Conservation (phyloP, 1,140 invertebrate genomes). For the Eriosoma lanigerum region DNA sequence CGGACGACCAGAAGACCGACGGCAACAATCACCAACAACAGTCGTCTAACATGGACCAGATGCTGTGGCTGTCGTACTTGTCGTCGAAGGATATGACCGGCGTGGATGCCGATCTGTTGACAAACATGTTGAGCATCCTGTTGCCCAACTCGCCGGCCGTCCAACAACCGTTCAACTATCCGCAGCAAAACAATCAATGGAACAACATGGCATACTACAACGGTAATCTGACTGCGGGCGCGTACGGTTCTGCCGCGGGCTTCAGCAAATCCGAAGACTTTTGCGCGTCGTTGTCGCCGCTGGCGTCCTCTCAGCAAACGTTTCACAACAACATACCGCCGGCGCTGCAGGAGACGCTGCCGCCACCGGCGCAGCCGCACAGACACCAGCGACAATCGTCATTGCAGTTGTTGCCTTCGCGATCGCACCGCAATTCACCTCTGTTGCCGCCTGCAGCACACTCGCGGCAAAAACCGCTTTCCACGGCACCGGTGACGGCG, state of each 20-base stretch:
- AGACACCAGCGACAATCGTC: not conserved
- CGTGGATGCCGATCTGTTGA: not conserved
- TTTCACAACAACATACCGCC: not conserved
- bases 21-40: not conserved
- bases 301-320: not conserved
- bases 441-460: not conserved
- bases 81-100: conserved; percentile 26
- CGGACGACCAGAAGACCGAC: not conserved
- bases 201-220: not conserved
- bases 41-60: not conserved
- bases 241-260: not conserved
- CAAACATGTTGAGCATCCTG: not conserved
- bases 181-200: conserved; percentile 1
- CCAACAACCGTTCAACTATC: conserved; percentile 4
- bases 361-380: not conserved
- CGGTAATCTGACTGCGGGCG: not conserved
- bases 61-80: conserved; percentile 19
- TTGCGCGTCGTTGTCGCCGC: not conserved
- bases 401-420: not conserved
- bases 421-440: not conserved
- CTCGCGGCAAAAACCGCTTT: not conserved
- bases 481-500: not conserved
- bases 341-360: no score
- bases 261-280: not conserved
- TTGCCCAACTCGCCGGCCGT: not conserved